Conservation (phyloP, 2,888 invertebrate genomes). For the Furcula furcula region DNA sequence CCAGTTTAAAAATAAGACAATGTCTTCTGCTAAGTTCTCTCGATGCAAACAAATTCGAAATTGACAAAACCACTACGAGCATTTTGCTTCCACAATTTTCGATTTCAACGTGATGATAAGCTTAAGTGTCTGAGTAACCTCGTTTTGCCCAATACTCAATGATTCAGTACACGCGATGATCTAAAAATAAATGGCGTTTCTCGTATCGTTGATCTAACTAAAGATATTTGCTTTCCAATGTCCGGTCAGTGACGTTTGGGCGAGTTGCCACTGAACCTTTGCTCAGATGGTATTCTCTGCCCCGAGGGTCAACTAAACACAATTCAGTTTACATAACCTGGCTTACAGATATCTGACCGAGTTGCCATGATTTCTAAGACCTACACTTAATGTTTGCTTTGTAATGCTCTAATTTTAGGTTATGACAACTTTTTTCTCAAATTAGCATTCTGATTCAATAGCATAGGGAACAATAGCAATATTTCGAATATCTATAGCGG, state of each 20-base stretch:
- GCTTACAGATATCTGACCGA: background rate
- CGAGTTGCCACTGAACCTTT: constrained; percentile 36
- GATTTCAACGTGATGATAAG: constrained; percentile 45
- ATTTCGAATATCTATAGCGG: constrained; percentile 32
- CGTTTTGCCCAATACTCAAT: constrained; percentile 43
- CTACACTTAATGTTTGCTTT: background rate
- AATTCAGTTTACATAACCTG: background rate
- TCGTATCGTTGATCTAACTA: constrained; percentile 47
- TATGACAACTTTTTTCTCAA: constrained; percentile 14
- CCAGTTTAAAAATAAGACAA: too few species aligned
- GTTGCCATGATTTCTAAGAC: background rate
- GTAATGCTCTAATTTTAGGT: constrained; percentile 11
- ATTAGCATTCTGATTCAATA: constrained; percentile 19
- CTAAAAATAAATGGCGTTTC: constrained; percentile 56
- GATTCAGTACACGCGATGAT: constrained; percentile 40
- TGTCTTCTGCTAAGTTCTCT: too few species aligned
- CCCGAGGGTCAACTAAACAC: constrained; percentile 7
- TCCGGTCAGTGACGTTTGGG: constrained; percentile 54
- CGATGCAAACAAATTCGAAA: too few species aligned
- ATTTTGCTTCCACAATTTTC: constrained; percentile 33
- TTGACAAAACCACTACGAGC: too few species aligned
- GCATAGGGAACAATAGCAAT: constrained; percentile 14
- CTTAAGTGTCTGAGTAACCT: constrained; percentile 44
- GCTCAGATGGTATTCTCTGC: constrained; percentile 25
- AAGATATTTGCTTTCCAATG: constrained; percentile 45